Base-by-base conservation (phyloP, 2,113 vertebrate genomes). In the Lutjanus erythropterus region DNA sequence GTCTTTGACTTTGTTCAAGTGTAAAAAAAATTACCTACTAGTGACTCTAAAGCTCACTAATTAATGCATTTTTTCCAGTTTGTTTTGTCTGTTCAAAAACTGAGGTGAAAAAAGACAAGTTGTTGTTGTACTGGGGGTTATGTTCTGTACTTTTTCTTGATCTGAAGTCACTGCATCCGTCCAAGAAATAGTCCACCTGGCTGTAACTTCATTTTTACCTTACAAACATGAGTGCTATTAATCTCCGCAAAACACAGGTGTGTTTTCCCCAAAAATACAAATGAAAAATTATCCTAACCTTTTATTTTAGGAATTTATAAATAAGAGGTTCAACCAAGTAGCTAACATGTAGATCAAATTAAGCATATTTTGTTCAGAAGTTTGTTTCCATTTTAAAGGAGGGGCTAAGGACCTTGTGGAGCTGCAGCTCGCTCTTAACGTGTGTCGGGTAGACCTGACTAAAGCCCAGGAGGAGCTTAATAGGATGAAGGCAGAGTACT, bases 401-500 rank as follows among this genome's bases (percentile, higher is more conserved):
- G 86, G 73, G 19, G 77, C 62, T 33, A 93, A 95, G 58, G 96
- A 97, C 64, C 85, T 89, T 0, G 88, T 96, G 60, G 93, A 90
- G 86, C 73, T 97, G 83, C 91, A 94, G 14, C 50, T 96, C n/a
- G 95, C 95, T 46, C 82, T 97, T 29, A 95, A 93, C 62, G 88
- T 95, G 49, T 92, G 96, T 23, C 94, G 87, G 61, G 90, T 90
- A 85, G 96, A 97, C 88, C 92, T 97, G 89, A 94, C 94, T 16
- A 94, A 83, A 81, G 88, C 90, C 2, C 96, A 96, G 88, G 86
- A 93, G 88, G 94, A 96, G 64, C 91, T 97, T 68, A 96, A 91
- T 61, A 88, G 70, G 21, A 85, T 96, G 85, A 94, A 90, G 62
- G 95, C 96, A 19, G 95, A 96, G 47, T 96, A 95, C 27, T 93